These are phyloP conservation scores for Pomatostomus ruficeps DNA, from an alignment of 2,113 vertebrate genomes.

Conservation along the genomic window DNA sequence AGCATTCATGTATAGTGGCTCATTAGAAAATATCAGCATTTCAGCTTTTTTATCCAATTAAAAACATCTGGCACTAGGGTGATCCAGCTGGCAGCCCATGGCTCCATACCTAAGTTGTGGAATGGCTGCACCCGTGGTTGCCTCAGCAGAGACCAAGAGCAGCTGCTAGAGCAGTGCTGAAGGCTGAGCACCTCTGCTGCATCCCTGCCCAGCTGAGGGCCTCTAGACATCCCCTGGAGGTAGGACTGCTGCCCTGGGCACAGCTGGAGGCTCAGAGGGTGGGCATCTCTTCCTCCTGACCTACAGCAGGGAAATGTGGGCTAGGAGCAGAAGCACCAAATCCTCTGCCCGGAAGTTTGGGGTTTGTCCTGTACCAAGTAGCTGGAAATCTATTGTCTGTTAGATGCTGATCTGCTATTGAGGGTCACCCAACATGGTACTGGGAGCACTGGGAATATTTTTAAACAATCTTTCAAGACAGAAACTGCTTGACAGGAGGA, in stretches of 20 bases:
- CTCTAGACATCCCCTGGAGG: not conserved
- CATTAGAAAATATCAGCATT: constrained; percentile 12
- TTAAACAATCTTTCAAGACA: not conserved
- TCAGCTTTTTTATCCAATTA: constrained; percentile 38
- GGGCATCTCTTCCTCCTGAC: not conserved
- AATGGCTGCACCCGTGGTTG: not conserved
- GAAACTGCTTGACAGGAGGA: not conserved
- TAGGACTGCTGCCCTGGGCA: not conserved
- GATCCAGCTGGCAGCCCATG: constrained; percentile 31
- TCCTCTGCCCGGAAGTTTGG: not conserved
- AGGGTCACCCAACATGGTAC: not conserved
- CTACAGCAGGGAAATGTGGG: not conserved
- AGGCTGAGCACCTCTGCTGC: not conserved
- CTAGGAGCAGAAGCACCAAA: not conserved
- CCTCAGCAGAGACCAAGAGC: not conserved
- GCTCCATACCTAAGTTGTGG: not conserved
- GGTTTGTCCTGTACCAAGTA: not conserved
- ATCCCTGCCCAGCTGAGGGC: not conserved
- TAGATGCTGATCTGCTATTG: not conserved
- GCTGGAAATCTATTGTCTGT: not conserved
- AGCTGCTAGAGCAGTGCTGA: not conserved
- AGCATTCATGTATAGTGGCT: not conserved
- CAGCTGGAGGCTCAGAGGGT: not conserved
- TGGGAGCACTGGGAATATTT: not conserved
- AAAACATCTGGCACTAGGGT: constrained; percentile 19